Conservation (phyloP, 2,113 vertebrate genomes). For the Coryphaenoides rupestris region DNA sequence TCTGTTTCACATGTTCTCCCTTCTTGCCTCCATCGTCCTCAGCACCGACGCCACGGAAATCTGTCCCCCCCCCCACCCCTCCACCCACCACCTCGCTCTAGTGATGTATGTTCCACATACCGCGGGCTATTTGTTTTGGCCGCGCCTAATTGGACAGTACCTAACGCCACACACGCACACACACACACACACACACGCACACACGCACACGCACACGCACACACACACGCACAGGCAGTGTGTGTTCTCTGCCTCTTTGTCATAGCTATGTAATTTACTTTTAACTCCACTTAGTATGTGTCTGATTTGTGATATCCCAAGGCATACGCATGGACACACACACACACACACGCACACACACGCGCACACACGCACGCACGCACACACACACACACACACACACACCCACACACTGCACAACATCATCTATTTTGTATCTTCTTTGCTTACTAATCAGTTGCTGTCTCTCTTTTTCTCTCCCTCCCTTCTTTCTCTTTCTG, state of each 20-base stretch:
- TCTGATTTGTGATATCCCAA: no score
- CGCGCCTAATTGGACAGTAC: constrained; percentile 10
- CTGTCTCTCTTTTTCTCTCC: background rate
- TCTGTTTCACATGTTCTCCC: no score
- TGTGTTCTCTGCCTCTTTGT: no score
- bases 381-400: background rate
- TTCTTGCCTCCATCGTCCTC: background rate
- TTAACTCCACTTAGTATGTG: no score
- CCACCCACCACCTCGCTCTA: background rate
- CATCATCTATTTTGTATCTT: background rate
- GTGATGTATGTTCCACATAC: constrained; percentile 15
- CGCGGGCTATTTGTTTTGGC: constrained; percentile 35
- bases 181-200: background rate
- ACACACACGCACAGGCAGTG: background rate
- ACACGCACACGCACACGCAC: background rate
- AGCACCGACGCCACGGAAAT: constrained; percentile 3
- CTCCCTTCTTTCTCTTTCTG: background rate
- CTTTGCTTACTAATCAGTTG: background rate
- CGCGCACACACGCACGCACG: background rate
- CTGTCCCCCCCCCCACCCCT: background rate
- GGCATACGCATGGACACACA: background rate
- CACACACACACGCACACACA: background rate
- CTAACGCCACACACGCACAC: background rate
- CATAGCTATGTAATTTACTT: no score
- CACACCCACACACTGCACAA: background rate